Evolutionary conservation across 2,888 invertebrate species (phyloP), one percentile per base, ranked within the genome.

Genomic region (Maniola hyperantus): DNA sequence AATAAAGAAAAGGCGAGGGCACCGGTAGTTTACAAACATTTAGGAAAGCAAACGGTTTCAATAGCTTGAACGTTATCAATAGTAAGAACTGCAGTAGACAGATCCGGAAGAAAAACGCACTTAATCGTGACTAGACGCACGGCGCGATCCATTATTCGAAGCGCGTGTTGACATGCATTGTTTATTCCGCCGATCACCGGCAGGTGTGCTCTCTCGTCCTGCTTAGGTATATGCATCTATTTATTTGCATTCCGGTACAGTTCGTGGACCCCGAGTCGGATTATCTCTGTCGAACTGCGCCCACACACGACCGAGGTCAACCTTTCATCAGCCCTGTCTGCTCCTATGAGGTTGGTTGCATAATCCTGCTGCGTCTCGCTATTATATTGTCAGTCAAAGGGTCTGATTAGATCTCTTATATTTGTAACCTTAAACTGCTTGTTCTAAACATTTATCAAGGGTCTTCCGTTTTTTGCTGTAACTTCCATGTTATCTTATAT

Each of bases 221-320:
- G 88, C 87, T 85, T 85, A 57, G 57, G 57, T 57, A 85, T 85
- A 79, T 81, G 82, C 82, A 85, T 84, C 83, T 87, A 89, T 89
- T 89, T 91, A 88, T 91, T 91, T 91, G 90, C 91, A 89, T 91
- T 86, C 91, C 90, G 78, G 82, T 81, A 79, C 82, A 85, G 90
- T 89, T 90, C 90, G 85, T 85, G 84, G 84, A 89, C 89, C 89
- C 81, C 82, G 78, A 77, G 79, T 78, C 73, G 77, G 82, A 84
- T 88, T 84, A 83, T 83, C 80, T 85, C 87, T 85, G 84, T 87
- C 83, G 83, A 81, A 79, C 75, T 73, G 73, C 83, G 79, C 83
- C 85, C 80, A 85, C 86, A 78, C 79, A 69, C 76, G 71, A 71
- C 73, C 75, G 78, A 79, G 83, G 83, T 85, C 84, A 82, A 79